Percentiles rank a stretch among this genome's conserved stretches.
Evolutionary conservation across 2,888 invertebrate species (phyloP).

Genomic region (Synergus umbraculus): DNA sequence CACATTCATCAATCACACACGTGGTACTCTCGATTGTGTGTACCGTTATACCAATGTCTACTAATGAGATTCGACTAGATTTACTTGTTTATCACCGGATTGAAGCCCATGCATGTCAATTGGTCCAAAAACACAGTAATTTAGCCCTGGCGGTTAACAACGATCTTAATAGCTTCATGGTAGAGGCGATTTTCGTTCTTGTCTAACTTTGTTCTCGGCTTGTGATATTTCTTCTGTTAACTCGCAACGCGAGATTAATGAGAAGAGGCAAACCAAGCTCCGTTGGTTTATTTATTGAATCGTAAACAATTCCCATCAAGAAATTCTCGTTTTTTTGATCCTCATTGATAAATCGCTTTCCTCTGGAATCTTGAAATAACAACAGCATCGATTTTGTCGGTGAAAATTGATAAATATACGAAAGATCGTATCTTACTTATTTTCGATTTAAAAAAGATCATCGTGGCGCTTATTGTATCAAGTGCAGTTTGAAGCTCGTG

Average conservation of each 20-base stretch:
- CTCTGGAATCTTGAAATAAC: not conserved
- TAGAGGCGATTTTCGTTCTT: conserved; percentile 1
- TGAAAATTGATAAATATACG: not conserved
- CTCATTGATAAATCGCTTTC: not conserved
- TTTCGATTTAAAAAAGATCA: not conserved
- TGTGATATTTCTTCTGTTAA: not conserved
- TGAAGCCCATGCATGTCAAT: conserved; percentile 20
- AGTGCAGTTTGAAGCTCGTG: not conserved
- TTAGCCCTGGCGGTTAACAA: not conserved
- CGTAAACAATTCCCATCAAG: not conserved
- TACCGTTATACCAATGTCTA: conserved; percentile 43
- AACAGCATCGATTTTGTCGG: not conserved
- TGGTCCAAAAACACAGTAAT: conserved; percentile 48
- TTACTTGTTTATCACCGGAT: conserved; percentile 35
- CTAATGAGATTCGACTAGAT: conserved; percentile 53
- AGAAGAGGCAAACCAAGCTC: not conserved
- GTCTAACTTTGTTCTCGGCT: not conserved
- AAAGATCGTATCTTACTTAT: not conserved
- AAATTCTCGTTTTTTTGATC: not conserved
- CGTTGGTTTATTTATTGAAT: not conserved
- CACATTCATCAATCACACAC: conserved; percentile 53
- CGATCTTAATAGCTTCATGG: conserved; percentile 9
- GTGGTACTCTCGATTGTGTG: conserved; percentile 48
- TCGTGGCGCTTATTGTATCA: not conserved
- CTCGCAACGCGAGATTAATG: not conserved